Base-by-base conservation (phyloP, 2,797 vertebrate genomes). In the Sebastolobus altivelis region DNA sequence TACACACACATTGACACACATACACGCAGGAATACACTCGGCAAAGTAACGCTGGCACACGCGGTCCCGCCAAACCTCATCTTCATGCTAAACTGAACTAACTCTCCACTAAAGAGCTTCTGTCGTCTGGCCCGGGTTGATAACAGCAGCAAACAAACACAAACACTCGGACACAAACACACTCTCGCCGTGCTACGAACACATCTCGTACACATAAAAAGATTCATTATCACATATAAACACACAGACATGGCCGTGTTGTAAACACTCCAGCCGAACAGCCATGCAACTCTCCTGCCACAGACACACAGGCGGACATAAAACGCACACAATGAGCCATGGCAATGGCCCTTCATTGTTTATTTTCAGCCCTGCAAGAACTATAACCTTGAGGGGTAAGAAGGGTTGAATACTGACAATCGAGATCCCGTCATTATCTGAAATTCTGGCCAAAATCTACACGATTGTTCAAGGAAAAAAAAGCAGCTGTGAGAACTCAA, bases 11-110 rank as follows among this genome's bases (percentile, higher is more conserved):
- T 18, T 79, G 72, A 89, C 88, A 87, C 77, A 85, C 79, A 79
- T 31, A 72, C 63, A 75, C 22, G 13, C 69, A 66, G 80, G 62
- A 81, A 77, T 65, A 81, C 70, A 72, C 67, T n/a, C 22, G 1
- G 72, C 83, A 82, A 82, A 87, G 77, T 66, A 84, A 72, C 65
- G 61, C 74, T 79, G 87, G 81, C 90, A 66, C 65, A 37, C 62
- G 52, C 66, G 0, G 67, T 52, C 84, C 43, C 81, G 31, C 69
- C 80, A 80, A 89, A 85, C 83, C 90, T 92, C 91, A 93, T 95
- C 91, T 93, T 93, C 92, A 93, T 92, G 92, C 92, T 93, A 90
- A 92, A 93, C 88, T 90, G 90, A 88, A 84, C 92, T 88, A 90
- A 94, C 92, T 86, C 87, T 85, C 88, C 78, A 68, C 90, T 91